phyloP scores from a whole-genome alignment of 2,888 invertebrate genomes.

The Cephus pulcher region DNA sequence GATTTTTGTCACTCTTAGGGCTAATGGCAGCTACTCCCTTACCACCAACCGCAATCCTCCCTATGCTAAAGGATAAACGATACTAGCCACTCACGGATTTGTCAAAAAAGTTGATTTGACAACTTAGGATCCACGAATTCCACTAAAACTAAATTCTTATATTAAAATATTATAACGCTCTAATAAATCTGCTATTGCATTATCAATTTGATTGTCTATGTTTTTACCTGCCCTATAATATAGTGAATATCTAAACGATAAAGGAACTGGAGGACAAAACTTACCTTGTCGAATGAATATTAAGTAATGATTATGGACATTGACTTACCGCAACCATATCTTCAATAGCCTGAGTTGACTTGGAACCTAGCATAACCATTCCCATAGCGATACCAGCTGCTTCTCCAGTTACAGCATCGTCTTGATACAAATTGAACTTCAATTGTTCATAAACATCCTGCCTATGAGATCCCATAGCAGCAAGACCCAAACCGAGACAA shows the following conservation, averaged over 20 bases:
- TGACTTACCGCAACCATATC: conserved; percentile 89
- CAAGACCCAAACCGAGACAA: conserved; percentile 95
- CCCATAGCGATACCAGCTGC: conserved; percentile 99
- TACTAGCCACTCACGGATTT: not conserved
- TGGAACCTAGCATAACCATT: conserved; percentile 98
- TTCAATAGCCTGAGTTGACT: conserved; percentile 87
- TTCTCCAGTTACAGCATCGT: conserved; percentile 99
- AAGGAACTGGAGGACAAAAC: not conserved
- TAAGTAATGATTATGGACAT: conserved; percentile 14
- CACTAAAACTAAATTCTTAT: not conserved
- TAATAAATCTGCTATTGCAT: not conserved
- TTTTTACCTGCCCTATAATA: not conserved
- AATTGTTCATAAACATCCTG: conserved; percentile 96
- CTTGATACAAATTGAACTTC: conserved; percentile 96
- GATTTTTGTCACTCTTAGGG: not conserved
- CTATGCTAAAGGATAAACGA: not conserved
- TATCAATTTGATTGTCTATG: not conserved
- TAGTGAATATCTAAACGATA: conserved; percentile 2
- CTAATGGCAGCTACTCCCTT: not conserved
- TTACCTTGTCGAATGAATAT: not conserved
- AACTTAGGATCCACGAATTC: not conserved
- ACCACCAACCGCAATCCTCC: not conserved
- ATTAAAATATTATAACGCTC: not conserved
- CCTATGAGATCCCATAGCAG: conserved; percentile 97
- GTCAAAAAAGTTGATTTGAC: not conserved